Conservation (phyloP, 2,888 invertebrate species). For the Hoplodrina ambigua region DNA sequence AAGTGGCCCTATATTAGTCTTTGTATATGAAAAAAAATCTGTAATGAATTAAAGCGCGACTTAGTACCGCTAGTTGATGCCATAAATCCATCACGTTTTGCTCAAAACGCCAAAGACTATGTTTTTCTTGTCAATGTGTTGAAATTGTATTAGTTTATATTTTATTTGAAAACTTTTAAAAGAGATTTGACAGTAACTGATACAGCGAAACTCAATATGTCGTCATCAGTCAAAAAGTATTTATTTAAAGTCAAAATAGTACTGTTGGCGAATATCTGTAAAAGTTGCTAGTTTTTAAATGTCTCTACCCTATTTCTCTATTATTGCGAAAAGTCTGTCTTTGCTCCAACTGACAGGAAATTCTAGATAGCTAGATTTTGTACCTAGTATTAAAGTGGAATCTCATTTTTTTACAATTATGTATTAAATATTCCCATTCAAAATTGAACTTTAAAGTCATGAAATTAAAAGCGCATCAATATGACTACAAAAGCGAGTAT, state of each 20-base stretch:
- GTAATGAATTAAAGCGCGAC: conserved; percentile 70
- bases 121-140: conserved; percentile 67
- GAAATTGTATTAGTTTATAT: conserved; percentile 65
- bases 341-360: conserved; percentile 35
- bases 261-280: conserved; percentile 27
- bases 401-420: conserved; percentile 60
- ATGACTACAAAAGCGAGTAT: conserved; percentile 56
- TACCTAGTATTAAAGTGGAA: conserved; percentile 67
- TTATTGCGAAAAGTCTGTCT: conserved; percentile 37
- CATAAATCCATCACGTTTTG: conserved; percentile 83
- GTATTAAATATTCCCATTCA: conserved; percentile 57
- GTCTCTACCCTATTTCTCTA: conserved; percentile 40
- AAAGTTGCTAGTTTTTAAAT: conserved; percentile 25
- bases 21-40: conserved; percentile 59
- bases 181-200: conserved; percentile 35
- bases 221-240: conserved; percentile 39
- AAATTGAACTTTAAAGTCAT: conserved; percentile 54
- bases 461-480: conserved; percentile 50
- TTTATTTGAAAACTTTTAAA: conserved; percentile 41
- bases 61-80: conserved; percentile 86
- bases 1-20: conserved; percentile 51
- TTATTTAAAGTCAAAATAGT: conserved; percentile 48
- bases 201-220: conserved; percentile 22
- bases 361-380: conserved; percentile 62
- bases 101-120: conserved; percentile 89